Base-by-base conservation (phyloP, 2,113 vertebrate genomes). In the Tetraodon nigroviridis region DNA sequence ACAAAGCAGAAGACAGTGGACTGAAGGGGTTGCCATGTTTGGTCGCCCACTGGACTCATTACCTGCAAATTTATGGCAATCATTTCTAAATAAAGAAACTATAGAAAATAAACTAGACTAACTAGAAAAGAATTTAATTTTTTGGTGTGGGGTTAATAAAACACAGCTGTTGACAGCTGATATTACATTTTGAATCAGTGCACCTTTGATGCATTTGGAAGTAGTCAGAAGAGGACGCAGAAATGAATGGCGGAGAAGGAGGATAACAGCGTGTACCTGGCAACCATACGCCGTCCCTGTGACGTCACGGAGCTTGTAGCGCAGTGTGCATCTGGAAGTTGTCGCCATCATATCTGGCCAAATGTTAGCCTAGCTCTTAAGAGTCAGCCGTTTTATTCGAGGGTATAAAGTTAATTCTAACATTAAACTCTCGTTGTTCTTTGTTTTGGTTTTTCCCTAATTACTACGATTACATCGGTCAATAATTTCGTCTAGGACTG, bases 311-410 rank as follows among this genome's bases (percentile, higher is more conserved):
- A 5, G 58, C 44, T 68, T 11, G 15, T 22, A 37, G 67, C 14
- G 71, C 69, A 57, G 58, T 57, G 67, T 75, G 76, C 73, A 65
- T 75, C 69, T 79, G 76, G 71, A 69, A 72, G 71, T 73, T 74
- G 75, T 82, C 84, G 86, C 73, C 81, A 78, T 83, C 79, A 70
- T 69, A 42, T 67, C 45, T 27, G 47, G 67, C 68, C 75, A 69
- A 59, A 61, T 65, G 47, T 65, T 18, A 27, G 66, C 29, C 69
- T 80, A 64, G 62, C 57, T 19, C 24, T 27, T 27, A 27, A n/a
- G n/a, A 64, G 48, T 37, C 61, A 20, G 49, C 56, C 40, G 52
- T 13, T 16, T 45, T 66, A 46, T 52, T 37, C 37, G 42, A 55
- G 12, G 40, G 55, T 54, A 45, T 53, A 48, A 51, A 56, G 46